Evolutionary conservation across 2,888 invertebrate species (phyloP), one percentile per base, ranked within the genome.

Genomic region (Amphipyra berbera): DNA sequence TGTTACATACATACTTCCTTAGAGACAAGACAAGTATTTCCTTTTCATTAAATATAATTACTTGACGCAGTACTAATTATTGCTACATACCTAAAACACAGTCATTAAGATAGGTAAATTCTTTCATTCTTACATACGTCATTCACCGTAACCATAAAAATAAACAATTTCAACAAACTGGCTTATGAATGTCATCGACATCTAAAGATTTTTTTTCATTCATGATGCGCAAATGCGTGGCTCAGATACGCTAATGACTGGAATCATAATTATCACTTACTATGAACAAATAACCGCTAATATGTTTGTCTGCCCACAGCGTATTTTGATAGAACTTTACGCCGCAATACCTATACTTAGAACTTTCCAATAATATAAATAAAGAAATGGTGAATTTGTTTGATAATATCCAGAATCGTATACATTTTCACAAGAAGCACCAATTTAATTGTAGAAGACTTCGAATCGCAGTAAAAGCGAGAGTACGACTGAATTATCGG

Each of bases 201-300:
- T 56, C 37, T 15, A 40, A 44, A 21, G 42, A 59, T 66, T 63
- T 54, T 64, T n/a, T 50, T 60, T 37, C 46, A 60, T 50, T 64
- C 40, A 47, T 48, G 15, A 21, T 21, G 21, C 21, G 21, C 3
- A 21, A 21, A 47, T 50, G 40, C 38, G 44, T 9, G 21, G 27
- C 30, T 21, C 12, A 48, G 15, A 56, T 30, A 14, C 44, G 55
- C 15, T 48, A 61, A 68, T 48, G 21, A 44, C 55, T 48, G 37
- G 47, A 56, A 56, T 56, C 15, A 37, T 27, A 56, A 61, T 61
- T 33, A 56, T 41, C 68, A 44, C 67, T 68, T 35, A 61, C 37
- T 54, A 13, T 46, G 33, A 46, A 52, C 40, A 61, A 56, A 68
- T 37, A 48, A n/a, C 9, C 35, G 4, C n/a, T 54, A 46, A 52